Evolutionary conservation across 2,797 vertebrate genomes (phyloP).

Genomic region (Delichon dasypus): DNA sequence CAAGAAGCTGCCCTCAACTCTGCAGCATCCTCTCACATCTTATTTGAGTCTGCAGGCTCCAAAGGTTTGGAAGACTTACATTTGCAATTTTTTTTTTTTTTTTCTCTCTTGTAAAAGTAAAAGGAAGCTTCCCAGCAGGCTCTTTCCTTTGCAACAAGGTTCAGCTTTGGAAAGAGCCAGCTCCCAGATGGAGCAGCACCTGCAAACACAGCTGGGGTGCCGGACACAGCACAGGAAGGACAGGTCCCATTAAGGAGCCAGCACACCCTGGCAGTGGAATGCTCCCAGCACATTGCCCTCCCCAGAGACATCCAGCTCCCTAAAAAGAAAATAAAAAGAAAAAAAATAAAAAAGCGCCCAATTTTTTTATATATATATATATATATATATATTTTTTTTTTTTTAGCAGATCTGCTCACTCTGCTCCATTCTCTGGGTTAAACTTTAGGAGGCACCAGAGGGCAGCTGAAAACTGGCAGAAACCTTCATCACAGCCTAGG

Average conservation of each 20-base stretch:
- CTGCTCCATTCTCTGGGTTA: constrained; percentile 46
- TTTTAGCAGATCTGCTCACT: not conserved
- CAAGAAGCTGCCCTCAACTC: not conserved
- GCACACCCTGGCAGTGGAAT: not conserved
- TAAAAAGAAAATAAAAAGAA: not conserved
- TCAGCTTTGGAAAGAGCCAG: not conserved
- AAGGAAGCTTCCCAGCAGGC: not conserved
- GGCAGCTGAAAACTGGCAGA: constrained; percentile 47
- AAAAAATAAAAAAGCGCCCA: too few species aligned
- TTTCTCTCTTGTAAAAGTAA: not conserved
- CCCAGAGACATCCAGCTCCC: not conserved
- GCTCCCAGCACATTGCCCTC: not conserved
- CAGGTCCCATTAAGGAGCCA: not conserved
- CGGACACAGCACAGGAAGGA: not conserved
- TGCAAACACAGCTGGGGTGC: not conserved
- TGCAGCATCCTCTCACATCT: not conserved
- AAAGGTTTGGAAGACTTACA: not conserved
- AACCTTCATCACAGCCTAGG: constrained; percentile 34
- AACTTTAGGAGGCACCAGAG: constrained; percentile 70
- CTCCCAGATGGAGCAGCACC: constrained; percentile 18
- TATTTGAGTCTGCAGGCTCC: not conserved
- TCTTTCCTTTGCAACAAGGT: not conserved
- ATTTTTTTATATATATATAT: not conserved
- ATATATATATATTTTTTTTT: too few species aligned
- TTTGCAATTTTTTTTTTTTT: not conserved